Evolutionary conservation across 2,888 invertebrate species (phyloP), one percentile per base, ranked within the genome.

Genomic region (Acrobasis suavella): DNA sequence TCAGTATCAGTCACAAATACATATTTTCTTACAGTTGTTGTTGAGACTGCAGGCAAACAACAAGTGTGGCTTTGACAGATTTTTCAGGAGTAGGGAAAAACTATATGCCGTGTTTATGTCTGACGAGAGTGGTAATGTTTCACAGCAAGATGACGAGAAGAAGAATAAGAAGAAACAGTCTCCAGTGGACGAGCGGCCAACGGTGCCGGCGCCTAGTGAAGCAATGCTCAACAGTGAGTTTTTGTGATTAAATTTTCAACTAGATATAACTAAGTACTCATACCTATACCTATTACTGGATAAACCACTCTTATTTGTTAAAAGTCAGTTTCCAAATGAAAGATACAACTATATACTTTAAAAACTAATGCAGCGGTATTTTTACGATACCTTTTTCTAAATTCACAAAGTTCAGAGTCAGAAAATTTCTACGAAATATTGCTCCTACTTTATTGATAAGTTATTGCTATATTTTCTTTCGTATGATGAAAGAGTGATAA

Each of bases 201-300:
- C 79, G 50, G 93, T 92, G 32, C 93, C 93, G 0, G 88, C 91
- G 62, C 93, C 93, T 52, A 92, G 92, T 67, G 92, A 92, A 77
- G 91, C 92, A 54, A 92, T 92, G 87, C 91, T 93, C 71, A 91
- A 92, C 72, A 92, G 93, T 93, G 71, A 91, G 91, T 67, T 32
- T 32, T 32, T 32, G 7, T 32, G 32, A 32, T 32, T 32, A 0
- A 22, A 32, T 7, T 32, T 32, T 32, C 7, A 32, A 0, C 32
- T 32, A 32, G 7, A 7, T 32, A 22, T 22, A 22, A 22, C 22
- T 22, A 22, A 22, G 32, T 32, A 32, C 32, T 7, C 2, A 22
- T 32, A 32, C 32, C 1, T 5, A 5, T 22, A 3, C 2, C 5
- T 3, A 2, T 22, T 22, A 22, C 22, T 22, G 5, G 22, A 3